Base-by-base conservation (phyloP, 1,140 invertebrate species). In the Calephelis nemesis region DNA sequence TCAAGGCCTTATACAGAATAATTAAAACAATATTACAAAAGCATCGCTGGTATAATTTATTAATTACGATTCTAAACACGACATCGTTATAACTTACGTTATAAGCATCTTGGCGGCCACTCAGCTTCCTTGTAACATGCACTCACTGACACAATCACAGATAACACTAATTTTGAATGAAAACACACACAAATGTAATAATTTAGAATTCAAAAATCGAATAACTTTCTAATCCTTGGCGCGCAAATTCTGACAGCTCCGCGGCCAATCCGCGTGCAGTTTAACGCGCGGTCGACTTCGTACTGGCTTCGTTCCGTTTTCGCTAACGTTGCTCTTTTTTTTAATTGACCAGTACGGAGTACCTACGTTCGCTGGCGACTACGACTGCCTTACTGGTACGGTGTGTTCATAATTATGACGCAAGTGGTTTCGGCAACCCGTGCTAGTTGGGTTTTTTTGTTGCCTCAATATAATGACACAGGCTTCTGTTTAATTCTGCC, bases 341-440 rank as follows among this genome's bases (percentile, higher is more conserved):
- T 73, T 75, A 71, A 60, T 67, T 69, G 60, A 65, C 60, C 64
- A 71, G 68, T 71, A 30, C 30, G 30, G 30, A 30, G 30, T 30
- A 45, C 42, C 42, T 45, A 70, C 66, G 70, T 69, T 68, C 48
- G 50, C 66, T 47, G 39, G 54, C 30, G 54, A 60, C 30, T 30
- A 60, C 71, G 73, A 73, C 68, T 73, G 74, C 64, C 68, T 64
- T 63, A 76, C 78, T 77, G 77, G 74, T 79, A 69, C 80, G 77
- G 80, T 80, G 75, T 78, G 81, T 83, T 47, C 62, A 81, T 82
- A 67, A 68, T 74, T 72, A 67, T 90, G 87, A 90, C 84, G 87
- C 84, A 90, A 90, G 83, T 66, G 50, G 79, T 90, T 90, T 88
- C 78, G 85, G 84, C 85, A 89, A 84, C 75, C 67, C 70, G 70